These are phyloP conservation scores for Porites divaricata DNA, from an alignment of 92 coral and sea anemone genomes.

Conservation along the genomic window DNA sequence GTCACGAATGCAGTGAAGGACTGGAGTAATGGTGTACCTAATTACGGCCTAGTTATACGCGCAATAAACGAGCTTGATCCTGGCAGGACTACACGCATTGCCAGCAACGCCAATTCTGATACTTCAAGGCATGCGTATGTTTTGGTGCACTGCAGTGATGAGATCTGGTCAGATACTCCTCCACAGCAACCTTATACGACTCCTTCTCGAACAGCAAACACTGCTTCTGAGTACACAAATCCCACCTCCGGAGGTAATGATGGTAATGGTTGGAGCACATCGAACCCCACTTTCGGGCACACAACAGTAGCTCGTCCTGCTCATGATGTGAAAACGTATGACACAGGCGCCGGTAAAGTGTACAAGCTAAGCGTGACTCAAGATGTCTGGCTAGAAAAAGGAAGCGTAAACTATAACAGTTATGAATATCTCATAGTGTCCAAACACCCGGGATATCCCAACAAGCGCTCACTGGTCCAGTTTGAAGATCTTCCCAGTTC, in stretches of 20 bases:
- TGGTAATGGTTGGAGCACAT: too few relatives aligned
- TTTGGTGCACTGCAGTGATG: conserved; percentile 21
- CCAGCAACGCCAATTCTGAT: conserved; percentile 56
- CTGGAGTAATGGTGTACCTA: conserved; percentile 66
- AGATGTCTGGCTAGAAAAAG: conserved; percentile 39
- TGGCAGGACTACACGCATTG: conserved; percentile 68
- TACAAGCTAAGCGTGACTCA: neutral
- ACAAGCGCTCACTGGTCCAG: conserved; percentile 59
- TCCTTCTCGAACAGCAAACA: too few relatives aligned
- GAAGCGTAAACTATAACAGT: conserved; percentile 40
- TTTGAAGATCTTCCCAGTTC: conserved; percentile 57
- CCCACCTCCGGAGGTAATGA: too few relatives aligned
- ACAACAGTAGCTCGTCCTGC: neutral
- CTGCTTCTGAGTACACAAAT: too few relatives aligned
- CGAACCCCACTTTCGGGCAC: too few relatives aligned
- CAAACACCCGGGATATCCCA: conserved; percentile 63
- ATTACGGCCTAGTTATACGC: conserved; percentile 52
- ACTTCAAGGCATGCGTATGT: conserved; percentile 57
- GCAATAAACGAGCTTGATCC: conserved; percentile 44
- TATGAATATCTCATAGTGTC: conserved; percentile 53
- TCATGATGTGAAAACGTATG: neutral
- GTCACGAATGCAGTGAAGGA: conserved; percentile 63
- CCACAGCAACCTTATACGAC: too few relatives aligned
- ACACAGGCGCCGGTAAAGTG: neutral
- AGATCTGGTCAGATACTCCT: too few relatives aligned